Evolutionary conservation across 2,797 vertebrate species (phyloP).

Genomic region (Mormyrus hasselquistii): DNA sequence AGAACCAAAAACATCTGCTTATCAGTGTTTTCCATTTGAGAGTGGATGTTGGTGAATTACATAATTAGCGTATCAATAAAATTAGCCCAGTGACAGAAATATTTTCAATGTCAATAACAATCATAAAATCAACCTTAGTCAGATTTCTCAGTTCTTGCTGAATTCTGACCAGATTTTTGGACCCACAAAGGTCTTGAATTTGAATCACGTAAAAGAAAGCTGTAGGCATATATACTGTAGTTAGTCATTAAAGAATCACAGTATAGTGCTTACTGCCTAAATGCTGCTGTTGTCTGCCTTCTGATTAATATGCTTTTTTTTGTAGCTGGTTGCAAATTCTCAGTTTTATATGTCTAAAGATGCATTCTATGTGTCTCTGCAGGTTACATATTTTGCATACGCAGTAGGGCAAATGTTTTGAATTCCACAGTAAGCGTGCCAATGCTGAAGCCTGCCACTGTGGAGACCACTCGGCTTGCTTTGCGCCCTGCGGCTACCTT

Average conservation of each 20-base stretch:
- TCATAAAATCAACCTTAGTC: constrained; percentile 23
- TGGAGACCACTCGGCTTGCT: not conserved
- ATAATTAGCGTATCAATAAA: not conserved
- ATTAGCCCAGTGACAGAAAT: not conserved
- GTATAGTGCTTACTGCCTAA: not conserved
- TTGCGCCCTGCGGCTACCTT: not conserved
- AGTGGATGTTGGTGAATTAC: not conserved
- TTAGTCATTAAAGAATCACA: not conserved
- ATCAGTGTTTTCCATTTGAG: not conserved
- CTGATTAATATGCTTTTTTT: not conserved
- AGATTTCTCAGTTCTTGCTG: not conserved
- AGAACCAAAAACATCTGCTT: not conserved
- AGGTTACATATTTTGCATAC: constrained; percentile 40
- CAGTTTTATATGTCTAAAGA: not conserved
- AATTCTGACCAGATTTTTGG: not conserved
- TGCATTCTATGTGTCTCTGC: constrained; percentile 45
- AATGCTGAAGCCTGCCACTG: constrained; percentile 44
- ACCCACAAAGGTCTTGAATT: not conserved
- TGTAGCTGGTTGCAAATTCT: not conserved
- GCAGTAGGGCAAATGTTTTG: constrained; percentile 41
- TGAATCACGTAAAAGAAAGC: not conserved
- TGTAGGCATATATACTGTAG: not conserved
- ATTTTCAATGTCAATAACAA: not conserved
- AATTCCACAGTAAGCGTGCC: constrained; percentile 38
- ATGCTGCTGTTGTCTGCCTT: not conserved